Evolutionary conservation across 1,140 invertebrate genomes (phyloP), one percentile per base, ranked within the genome.

Genomic region (Diorhabda carinulata): DNA sequence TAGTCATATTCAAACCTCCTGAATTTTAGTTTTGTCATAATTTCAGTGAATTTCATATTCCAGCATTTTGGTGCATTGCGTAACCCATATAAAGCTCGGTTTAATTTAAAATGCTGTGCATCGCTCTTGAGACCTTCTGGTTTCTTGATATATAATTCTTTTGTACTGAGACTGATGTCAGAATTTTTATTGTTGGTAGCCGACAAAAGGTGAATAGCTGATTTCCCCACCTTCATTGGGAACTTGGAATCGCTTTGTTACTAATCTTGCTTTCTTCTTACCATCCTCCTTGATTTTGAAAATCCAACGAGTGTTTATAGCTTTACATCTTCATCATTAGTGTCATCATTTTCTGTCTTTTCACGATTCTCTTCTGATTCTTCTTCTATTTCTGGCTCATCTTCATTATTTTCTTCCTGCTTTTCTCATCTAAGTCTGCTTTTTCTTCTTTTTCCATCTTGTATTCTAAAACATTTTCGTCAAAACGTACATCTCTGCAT

Each of bases 51-150:
- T 9, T n/a, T n/a, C n/a, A n/a, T n/a, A n/a, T n/a, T n/a, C n/a
- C n/a, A n/a, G n/a, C n/a, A n/a, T n/a, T n/a, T n/a, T n/a, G n/a
- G n/a, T n/a, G n/a, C 62, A n/a, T 68, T 61, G 57, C 57, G 62
- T 57, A 62, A n/a, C 7, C 67, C 67, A 58, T 68, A 68, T 41
- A 68, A 58, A 57, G 67, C 67, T 9, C 67, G 8, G 43, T 64
- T 68, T 43, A 68, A 40, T 63, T 68, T 68, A 10, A 68, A 45
- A 9, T 61, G 10, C 6, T 9, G 5, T 40, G 44, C 43, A 5
- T 67, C 52, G 6, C 58, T 67, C 43, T 67, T 67, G 7, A 61
- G 44, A 61, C 66, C 65, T 58, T 8, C 7, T 59, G 58, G 58
- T 25, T n/a, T 5, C 10, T 59, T 25, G 41, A 59, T 59, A 10